A percentile compares a stretch with the other conserved stretches of the same genome.
Conservation (phyloP, 2,888 invertebrate genomes). For the Sphaeridia pumilis region DNA sequence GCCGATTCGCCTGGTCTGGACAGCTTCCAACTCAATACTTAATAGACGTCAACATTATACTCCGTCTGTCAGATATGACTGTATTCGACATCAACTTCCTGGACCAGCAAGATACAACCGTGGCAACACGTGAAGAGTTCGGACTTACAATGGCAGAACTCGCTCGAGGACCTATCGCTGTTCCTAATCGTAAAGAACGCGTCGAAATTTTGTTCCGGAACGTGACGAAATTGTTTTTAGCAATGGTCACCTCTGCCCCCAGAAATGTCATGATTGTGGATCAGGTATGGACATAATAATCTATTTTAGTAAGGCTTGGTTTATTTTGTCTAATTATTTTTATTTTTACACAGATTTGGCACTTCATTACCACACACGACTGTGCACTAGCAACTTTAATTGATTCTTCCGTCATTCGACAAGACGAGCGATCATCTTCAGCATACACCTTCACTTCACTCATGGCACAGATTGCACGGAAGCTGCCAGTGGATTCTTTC, state of each 20-base stretch:
- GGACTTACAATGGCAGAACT: background rate
- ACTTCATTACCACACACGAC: constrained; percentile 21
- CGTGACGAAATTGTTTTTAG: constrained; percentile 28
- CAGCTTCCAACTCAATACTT: constrained; percentile 21
- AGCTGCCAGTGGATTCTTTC: constrained; percentile 17
- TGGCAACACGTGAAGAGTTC: background rate
- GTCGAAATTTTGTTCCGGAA: constrained; percentile 25
- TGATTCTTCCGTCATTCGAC: constrained; percentile 1
- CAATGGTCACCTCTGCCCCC: constrained; percentile 24
- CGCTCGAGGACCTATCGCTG: background rate
- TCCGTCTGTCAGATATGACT: constrained; percentile 31
- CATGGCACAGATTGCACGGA: constrained; percentile 18
- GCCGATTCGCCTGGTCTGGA: constrained; percentile 29
- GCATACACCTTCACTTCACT: constrained; percentile 21
- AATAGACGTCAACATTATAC: constrained; percentile 26
- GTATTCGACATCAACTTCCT: constrained; percentile 26
- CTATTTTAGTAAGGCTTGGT: background rate
- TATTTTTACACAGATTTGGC: constrained; percentile 21
- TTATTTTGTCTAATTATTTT: constrained; percentile 1
- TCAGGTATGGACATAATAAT: constrained; percentile 19
- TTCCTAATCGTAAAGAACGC: constrained; percentile 6
- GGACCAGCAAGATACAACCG: constrained; percentile 15
- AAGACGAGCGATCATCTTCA: constrained; percentile 5
- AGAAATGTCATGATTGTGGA: constrained; percentile 24
- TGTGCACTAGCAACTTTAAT: constrained; percentile 18